A percentile compares a stretch with the other conserved stretches of the same genome.
phyloP scores from a whole-genome alignment of 2,888 invertebrate genomes.

The Hemistola chrysoprasaria region DNA sequence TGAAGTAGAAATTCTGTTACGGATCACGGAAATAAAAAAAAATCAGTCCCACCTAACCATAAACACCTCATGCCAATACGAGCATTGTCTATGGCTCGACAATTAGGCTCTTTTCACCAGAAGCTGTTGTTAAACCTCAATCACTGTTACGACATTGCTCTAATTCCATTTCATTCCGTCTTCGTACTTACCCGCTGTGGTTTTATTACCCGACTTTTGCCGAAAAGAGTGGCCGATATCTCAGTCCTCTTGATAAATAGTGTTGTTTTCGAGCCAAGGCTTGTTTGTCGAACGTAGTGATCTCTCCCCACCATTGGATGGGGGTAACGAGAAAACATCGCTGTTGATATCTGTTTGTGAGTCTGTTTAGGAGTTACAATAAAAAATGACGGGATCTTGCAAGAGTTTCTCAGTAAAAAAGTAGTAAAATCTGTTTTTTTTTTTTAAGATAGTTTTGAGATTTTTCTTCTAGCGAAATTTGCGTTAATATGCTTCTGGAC shows the following conservation, averaged over 20 bases:
- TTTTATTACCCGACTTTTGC: conserved; percentile 59
- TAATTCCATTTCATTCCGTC: conserved; percentile 30
- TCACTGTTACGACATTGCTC: conserved; percentile 2
- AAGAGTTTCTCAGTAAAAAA: neutral
- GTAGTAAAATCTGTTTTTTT: neutral
- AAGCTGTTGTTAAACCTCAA: conserved; percentile 1
- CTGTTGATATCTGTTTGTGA: conserved; percentile 57
- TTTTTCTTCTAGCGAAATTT: too few relatives aligned
- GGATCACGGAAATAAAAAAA: too few relatives aligned
- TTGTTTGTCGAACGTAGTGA: conserved; percentile 62
- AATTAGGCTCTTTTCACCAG: too few relatives aligned
- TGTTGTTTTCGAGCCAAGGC: conserved; percentile 73
- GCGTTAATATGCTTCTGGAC: too few relatives aligned
- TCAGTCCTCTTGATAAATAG: conserved; percentile 76
- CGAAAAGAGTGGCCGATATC: conserved; percentile 54
- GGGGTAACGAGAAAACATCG: conserved; percentile 46
- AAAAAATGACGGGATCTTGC: conserved; percentile 1
- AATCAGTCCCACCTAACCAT: too few relatives aligned
- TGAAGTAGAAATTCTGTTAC: too few relatives aligned
- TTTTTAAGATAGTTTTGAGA: too few relatives aligned
- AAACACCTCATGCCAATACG: too few relatives aligned
- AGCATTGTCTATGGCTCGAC: too few relatives aligned
- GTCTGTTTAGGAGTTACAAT: conserved; percentile 32
- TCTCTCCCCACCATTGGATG: conserved; percentile 32
- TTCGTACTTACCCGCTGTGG: conserved; percentile 37